Conservation (phyloP, 1,140 invertebrate genomes). For the Brachionus rubens region DNA sequence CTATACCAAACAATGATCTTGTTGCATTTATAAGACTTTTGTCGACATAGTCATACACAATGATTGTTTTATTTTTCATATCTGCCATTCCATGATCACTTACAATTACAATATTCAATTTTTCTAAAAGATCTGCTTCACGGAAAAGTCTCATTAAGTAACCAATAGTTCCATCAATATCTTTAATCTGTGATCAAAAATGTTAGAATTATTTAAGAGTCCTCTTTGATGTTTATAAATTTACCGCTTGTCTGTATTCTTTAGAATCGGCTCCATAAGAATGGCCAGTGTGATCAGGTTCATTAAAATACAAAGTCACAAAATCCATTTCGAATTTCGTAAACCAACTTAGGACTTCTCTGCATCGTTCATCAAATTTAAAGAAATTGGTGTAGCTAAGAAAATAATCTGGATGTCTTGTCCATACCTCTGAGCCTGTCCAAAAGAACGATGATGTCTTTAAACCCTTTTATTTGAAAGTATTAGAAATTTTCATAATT, state of each 20-base stretch:
- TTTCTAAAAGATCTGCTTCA: not conserved
- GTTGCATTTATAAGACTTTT: constrained; percentile 16
- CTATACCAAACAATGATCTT: constrained; percentile 5
- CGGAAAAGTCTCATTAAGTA: constrained; percentile 1
- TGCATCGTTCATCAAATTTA: constrained; percentile 59
- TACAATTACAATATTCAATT: constrained; percentile 34
- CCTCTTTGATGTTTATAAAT: not conserved
- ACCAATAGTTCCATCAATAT: constrained; percentile 10
- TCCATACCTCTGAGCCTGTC: constrained; percentile 26
- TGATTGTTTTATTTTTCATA: constrained; percentile 37
- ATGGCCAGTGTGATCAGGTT: constrained; percentile 65
- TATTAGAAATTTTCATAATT: not conserved
- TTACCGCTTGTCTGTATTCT: constrained; percentile 24
- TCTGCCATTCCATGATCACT: constrained; percentile 42
- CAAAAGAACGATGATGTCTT: constrained; percentile 44
- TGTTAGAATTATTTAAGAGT: too few relatives aligned
- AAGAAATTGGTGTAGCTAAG: not conserved
- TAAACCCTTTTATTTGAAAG: not conserved
- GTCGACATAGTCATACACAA: constrained; percentile 17
- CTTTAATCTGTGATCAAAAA: constrained; percentile 15
- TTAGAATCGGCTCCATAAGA: constrained; percentile 17
- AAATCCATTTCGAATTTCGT: constrained; percentile 62
- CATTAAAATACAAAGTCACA: constrained; percentile 70
- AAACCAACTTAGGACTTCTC: constrained; percentile 68
- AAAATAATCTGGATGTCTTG: constrained; percentile 37